A percentile compares a stretch with the other conserved stretches of the same genome.
Conservation (phyloP, 1,140 invertebrate genomes). For the Drosophila carrolli region DNA sequence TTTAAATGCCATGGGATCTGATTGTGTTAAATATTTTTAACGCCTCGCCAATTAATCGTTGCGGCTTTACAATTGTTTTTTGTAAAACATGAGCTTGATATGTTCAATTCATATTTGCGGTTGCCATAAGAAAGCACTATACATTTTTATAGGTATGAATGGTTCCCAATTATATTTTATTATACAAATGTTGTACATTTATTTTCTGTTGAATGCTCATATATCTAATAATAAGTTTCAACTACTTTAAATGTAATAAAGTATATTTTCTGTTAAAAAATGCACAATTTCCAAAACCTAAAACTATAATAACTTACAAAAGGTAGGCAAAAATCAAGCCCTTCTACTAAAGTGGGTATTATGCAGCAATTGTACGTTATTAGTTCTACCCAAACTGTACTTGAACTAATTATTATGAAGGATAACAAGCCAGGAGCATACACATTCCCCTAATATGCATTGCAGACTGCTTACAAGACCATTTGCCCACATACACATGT, state of each 20-base stretch:
- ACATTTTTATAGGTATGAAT: neutral
- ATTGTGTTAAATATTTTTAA: constrained; percentile 59
- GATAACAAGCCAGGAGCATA: constrained; percentile 21
- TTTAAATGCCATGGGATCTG: constrained; percentile 44
- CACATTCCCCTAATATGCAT: constrained; percentile 32
- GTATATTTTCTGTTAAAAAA: neutral
- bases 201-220: too few species aligned
- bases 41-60: constrained; percentile 48
- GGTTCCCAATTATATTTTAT: neutral
- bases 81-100: constrained; percentile 18
- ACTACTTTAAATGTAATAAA: neutral
- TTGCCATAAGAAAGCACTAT: constrained; percentile 4
- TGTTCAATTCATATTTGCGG: constrained; percentile 13
- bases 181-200: neutral
- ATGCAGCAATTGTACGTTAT: constrained; percentile 32
- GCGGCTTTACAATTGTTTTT: constrained; percentile 41
- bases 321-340: neutral
- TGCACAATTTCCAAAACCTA: neutral
- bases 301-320: neutral
- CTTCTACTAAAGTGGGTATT: constrained; percentile 26
- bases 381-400: constrained; percentile 27
- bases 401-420: constrained; percentile 52
- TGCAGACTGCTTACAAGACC: constrained; percentile 30
- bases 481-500: constrained; percentile 53
- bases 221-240: too few species aligned